Percentiles rank a stretch among this genome's conserved stretches.
phyloP scores from a whole-genome alignment of 2,113 vertebrate species.

The Ptilonorhynchus violaceus region DNA sequence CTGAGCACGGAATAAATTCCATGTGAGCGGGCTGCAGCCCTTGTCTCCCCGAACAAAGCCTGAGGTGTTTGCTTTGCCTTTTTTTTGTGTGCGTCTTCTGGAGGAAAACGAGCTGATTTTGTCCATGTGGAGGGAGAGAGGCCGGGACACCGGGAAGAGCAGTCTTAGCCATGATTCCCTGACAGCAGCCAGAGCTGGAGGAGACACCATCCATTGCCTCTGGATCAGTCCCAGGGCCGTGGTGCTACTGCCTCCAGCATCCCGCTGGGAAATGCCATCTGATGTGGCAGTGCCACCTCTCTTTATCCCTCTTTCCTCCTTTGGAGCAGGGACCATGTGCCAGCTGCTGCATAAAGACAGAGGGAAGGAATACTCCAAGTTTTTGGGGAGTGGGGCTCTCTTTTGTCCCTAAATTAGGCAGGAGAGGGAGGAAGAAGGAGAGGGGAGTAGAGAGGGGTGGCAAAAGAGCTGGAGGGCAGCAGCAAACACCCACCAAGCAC shows the following conservation, averaged over 20 bases:
- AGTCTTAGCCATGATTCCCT: rapidly evolving
- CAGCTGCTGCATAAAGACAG: rapidly evolving
- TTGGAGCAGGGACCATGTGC: rapidly evolving
- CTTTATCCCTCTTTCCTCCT: background rate
- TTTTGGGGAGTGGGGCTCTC: background rate
- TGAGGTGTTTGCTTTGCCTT: constrained; percentile 36
- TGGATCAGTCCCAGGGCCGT: rapidly evolving
- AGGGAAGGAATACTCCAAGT: background rate
- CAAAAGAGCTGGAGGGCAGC: background rate
- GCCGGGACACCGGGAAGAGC: background rate
- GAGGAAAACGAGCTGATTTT: background rate
- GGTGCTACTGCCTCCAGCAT: background rate
- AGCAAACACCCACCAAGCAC: background rate
- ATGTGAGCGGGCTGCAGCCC: constrained; percentile 48
- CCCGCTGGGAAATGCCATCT: background rate
- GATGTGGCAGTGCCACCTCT: background rate
- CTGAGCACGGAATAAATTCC: constrained; percentile 69
- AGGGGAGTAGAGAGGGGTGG: background rate
- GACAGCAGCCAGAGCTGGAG: background rate
- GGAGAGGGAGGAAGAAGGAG: background rate
- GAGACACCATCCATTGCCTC: background rate
- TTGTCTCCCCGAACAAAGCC: constrained; percentile 45
- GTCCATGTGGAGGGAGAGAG: background rate
- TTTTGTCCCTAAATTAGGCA: background rate
- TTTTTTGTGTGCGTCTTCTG: background rate